Evolutionary conservation across 2,113 vertebrate species (phyloP), one percentile per base, ranked within the genome.

Genomic region (Meriones unguiculatus): DNA sequence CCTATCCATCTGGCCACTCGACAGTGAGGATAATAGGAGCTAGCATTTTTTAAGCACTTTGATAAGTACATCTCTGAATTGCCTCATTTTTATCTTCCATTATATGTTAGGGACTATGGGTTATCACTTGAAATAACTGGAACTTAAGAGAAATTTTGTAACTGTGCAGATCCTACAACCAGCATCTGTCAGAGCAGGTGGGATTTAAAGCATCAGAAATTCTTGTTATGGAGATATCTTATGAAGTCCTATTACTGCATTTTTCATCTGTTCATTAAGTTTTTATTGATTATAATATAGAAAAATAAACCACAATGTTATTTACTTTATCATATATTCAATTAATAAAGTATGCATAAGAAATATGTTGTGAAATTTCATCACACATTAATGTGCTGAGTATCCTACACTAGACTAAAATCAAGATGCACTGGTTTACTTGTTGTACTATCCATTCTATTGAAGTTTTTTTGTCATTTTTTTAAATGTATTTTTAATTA

Each of bases 211-310:
- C 62, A 28, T 3, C 30, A 87, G 8, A 90, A 25, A 87, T 7
- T 41, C 76, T 64, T 88, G 2, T 85, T 76, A 69, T 89, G 46
- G 0, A 93, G n/a, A 4, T 73, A 69, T 10, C 11, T 62, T 3
- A 7, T 8, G 25, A 86, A 73, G 69, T 22, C 20, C 59, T 75
- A 82, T 30, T 90, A 84, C 59, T 67, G 1, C 4, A 46, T 86
- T 94, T 97, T 92, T 92, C 2, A 75, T 87, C 62, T 94, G 18
- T 62, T 95, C 22, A 50, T n/a, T 95, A 72, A 87, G 50, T 17
- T 73, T 59, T 50, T 87, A 46, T 13, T 87, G 18, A 92, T 24
- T 85, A 77, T 9, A 85, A 64, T 22, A 91, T 12, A 65, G 15
- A 59, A 94, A 96, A 76, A 92, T 67, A 93, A 70, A 7, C 41